Conservation (phyloP, 2,113 vertebrate genomes). For the Ondatra zibethicus region DNA sequence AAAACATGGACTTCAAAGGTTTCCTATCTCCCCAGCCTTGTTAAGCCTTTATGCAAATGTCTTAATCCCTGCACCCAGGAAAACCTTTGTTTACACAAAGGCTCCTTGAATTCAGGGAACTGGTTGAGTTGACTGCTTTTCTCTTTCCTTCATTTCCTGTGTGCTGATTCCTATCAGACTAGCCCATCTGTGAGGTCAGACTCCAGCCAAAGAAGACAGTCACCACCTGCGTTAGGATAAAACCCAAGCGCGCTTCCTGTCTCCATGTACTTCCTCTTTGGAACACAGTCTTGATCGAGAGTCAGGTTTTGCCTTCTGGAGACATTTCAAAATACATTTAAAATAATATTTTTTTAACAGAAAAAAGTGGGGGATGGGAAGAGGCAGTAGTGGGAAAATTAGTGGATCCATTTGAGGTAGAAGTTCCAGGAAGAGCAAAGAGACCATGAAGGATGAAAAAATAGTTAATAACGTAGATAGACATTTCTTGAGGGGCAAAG, state of each 20-base stretch:
- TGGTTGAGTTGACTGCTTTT: neutral
- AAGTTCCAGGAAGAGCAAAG: neutral
- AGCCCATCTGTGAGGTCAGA: neutral
- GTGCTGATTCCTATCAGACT: neutral
- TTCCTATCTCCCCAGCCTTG: neutral
- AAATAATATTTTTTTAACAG: neutral
- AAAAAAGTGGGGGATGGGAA: neutral
- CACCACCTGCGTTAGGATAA: neutral
- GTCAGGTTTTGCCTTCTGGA: neutral
- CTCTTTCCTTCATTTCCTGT: neutral
- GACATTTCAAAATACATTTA: neutral
- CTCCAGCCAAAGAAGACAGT: neutral
- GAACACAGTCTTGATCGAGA: neutral
- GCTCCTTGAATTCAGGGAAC: neutral
- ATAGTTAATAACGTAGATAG: neutral
- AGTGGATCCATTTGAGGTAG: slow-evolving; percentile 6
- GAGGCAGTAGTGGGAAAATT: neutral
- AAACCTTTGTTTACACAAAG: neutral
- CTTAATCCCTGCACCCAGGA: neutral
- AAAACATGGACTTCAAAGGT: neutral
- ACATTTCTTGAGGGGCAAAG: neutral
- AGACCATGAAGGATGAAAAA: neutral
- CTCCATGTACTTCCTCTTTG: neutral
- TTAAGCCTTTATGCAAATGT: neutral
- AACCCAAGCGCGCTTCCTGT: neutral